A percentile compares a stretch with the other conserved stretches of the same genome.
Conservation (phyloP, 2,888 invertebrate genomes). For the Nemapogon koenigi region DNA sequence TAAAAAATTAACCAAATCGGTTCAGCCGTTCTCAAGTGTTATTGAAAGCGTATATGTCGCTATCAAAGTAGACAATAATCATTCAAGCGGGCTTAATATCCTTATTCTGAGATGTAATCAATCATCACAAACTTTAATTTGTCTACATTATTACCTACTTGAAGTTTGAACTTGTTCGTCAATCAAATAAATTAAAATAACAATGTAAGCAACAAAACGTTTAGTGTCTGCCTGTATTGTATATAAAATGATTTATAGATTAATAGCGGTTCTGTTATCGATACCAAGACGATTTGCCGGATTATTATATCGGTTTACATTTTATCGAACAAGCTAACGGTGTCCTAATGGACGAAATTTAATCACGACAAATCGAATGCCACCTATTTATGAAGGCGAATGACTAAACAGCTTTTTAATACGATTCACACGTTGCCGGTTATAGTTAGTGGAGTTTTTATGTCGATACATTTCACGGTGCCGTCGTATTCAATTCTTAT, state of each 20-base stretch:
- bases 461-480: slow-evolving; percentile 62
- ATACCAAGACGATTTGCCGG: slow-evolving; percentile 41
- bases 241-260: slow-evolving; percentile 6
- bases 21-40: too few species aligned
- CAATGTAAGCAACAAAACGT: too few species aligned
- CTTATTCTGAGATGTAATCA: too few species aligned
- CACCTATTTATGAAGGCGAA: slow-evolving; percentile 61
- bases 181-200: too few species aligned
- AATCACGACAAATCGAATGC: slow-evolving; percentile 64
- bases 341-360: slow-evolving; percentile 58
- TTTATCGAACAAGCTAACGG: slow-evolving; percentile 47
- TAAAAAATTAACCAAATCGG: too few species aligned
- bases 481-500: slow-evolving; percentile 59
- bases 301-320: slow-evolving; percentile 51
- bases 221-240: too few species aligned
- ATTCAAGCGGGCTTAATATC: too few species aligned
- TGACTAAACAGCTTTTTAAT: slow-evolving; percentile 64
- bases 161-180: too few species aligned
- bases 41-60: too few species aligned
- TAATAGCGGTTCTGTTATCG: slow-evolving; percentile 32
- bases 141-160: too few species aligned
- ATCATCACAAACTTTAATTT: too few species aligned
- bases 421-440: slow-evolving; percentile 64
- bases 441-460: slow-evolving; percentile 64
- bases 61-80: too few species aligned